phyloP scores from a whole-genome alignment of 1,140 invertebrate species.

The Phortica variegata region DNA sequence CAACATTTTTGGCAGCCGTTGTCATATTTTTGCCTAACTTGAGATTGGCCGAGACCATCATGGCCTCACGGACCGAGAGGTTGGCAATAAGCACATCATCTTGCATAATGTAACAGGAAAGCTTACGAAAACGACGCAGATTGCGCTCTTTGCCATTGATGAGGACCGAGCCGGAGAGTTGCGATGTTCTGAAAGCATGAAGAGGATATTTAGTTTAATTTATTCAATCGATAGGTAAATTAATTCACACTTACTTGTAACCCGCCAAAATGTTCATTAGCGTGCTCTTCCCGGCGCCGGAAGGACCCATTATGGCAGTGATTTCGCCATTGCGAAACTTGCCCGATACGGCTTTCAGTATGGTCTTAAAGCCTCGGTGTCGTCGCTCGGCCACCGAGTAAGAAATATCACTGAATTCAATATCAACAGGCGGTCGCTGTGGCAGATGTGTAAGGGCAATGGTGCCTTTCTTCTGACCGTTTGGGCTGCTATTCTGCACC shows the following conservation, averaged over 20 bases:
- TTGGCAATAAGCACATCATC: constrained; percentile 88
- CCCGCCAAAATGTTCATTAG: constrained; percentile 88
- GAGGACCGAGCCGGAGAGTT: constrained; percentile 73
- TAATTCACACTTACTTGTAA: constrained; percentile 72
- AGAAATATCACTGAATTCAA: constrained; percentile 80
- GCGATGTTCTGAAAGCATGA: constrained; percentile 67
- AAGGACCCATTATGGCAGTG: constrained; percentile 92
- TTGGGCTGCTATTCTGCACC: constrained; percentile 67
- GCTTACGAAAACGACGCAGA: constrained; percentile 82
- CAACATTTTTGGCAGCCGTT: constrained; percentile 71
- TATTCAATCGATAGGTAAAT: neutral
- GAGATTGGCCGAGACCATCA: constrained; percentile 88
- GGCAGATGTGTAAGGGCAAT: constrained; percentile 74
- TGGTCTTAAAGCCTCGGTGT: constrained; percentile 75
- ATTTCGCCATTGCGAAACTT: constrained; percentile 76
- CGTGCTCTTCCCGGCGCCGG: constrained; percentile 90
- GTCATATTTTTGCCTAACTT: constrained; percentile 84
- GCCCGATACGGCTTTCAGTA: constrained; percentile 83
- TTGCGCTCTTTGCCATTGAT: constrained; percentile 86
- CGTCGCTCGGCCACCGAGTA: constrained; percentile 83
- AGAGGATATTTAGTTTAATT: neutral
- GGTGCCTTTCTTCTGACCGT: constrained; percentile 62
- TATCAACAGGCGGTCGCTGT: constrained; percentile 80
- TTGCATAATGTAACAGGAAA: constrained; percentile 96
- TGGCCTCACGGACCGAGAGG: constrained; percentile 84